Percentiles rank a stretch among this genome's conserved stretches.
These are phyloP conservation scores for Drosophila serrata DNA, from an alignment of 1,140 invertebrate species.

Conservation along the genomic window DNA sequence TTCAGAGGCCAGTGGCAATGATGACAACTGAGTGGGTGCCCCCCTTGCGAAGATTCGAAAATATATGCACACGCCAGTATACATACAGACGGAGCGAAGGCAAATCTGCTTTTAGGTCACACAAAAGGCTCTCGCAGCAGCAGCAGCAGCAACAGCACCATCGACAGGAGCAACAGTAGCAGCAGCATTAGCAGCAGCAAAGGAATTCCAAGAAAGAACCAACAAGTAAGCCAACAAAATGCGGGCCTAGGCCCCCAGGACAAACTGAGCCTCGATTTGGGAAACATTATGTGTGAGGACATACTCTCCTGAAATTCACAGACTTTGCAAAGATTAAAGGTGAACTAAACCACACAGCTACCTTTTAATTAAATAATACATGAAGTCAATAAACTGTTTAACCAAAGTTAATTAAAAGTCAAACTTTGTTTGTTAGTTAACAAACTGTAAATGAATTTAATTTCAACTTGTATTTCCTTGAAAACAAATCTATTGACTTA, in stretches of 20 bases:
- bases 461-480: not conserved
- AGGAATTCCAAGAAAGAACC: conserved; percentile 26
- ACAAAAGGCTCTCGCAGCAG: conserved; percentile 47
- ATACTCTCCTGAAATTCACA: not conserved
- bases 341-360: not conserved
- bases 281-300: not conserved
- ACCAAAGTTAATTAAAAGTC: not conserved
- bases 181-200: conserved; percentile 20
- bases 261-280: conserved; percentile 2
- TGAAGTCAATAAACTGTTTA: conserved; percentile 7
- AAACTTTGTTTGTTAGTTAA: not conserved
- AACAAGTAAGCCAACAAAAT: conserved; percentile 32
- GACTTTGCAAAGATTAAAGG: conserved; percentile 2
- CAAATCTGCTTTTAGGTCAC: conserved; percentile 55
- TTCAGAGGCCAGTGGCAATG: conserved; percentile 2
- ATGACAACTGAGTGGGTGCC: conserved; percentile 21
- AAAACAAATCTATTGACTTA: not conserved
- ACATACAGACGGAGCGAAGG: conserved; percentile 50
- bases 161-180: conserved; percentile 15
- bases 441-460: not conserved
- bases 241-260: conserved; percentile 2
- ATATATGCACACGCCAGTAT: conserved; percentile 49
- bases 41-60: conserved; percentile 18
- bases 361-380: conserved; percentile 8
- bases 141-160: conserved; percentile 3